Base-by-base conservation (phyloP, 2,113 vertebrate genomes). In the Cyrtonyx montezumae region DNA sequence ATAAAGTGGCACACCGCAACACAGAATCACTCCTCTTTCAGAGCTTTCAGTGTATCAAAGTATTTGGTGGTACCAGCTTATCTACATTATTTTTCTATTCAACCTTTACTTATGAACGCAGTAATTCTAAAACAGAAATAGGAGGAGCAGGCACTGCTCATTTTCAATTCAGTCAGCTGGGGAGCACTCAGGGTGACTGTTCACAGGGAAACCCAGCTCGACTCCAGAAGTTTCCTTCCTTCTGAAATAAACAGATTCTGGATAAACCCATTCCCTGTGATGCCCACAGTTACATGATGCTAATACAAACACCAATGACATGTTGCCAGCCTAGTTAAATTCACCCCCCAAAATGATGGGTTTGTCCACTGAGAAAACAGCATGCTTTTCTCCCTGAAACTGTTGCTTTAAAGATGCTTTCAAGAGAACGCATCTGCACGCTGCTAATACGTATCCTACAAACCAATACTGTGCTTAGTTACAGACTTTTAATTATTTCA, bases 21-120 rank as follows among this genome's bases (percentile, higher is more conserved):
- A 26, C 17, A 56, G 42, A 70, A 69, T 73, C 70, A 74, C 13
- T 86, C 32, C 26, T 34, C 53, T 37, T 71, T 70, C 43, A 61
- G 0, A 84, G 75, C 1, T 2, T 79, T 67, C 87, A 55, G 28
- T 67, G 94, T 45, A 68, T 68, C 40, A 78, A 69, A 90, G 76
- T 87, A 92, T 77, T 77, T 30, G 77, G 59, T 48, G 21, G 30
- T 37, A 19, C n/a, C 49, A 84, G 63, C 40, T 77, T 36, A 84
- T 43, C 23, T 20, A 19, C 53, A 36, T 93, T 73, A 79, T 86
- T 94, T 81, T 94, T 77, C 48, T 70, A 81, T 55, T 91, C 76
- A 77, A 67, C 77, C n/a, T 76, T 81, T 42, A 45, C 40, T 67
- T 63, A 42, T 46, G 7, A 94, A 87, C 11, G 43, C 34, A 71